A percentile compares a stretch with the other conserved stretches of the same genome.
phyloP scores from a whole-genome alignment of 2,797 vertebrate genomes.

The Enteromius paludinosus region DNA sequence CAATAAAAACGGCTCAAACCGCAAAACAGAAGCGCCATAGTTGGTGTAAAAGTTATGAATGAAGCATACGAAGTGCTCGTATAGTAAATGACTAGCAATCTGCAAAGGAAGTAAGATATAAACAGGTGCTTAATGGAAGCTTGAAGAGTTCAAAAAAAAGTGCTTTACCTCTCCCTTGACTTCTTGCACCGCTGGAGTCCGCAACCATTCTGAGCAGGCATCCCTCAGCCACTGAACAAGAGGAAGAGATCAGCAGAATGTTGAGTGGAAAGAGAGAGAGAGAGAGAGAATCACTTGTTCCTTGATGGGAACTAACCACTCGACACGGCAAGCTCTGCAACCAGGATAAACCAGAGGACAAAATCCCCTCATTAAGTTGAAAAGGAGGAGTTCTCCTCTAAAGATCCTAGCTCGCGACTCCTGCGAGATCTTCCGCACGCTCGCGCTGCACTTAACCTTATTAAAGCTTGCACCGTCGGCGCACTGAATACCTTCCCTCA shows the following conservation, averaged over 20 bases:
- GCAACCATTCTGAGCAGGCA: conserved; percentile 80
- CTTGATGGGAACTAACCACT: conserved; percentile 75
- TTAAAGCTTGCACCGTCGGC: conserved; percentile 71
- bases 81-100: not conserved
- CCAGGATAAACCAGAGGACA: conserved; percentile 20
- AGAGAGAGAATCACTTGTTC: conserved; percentile 74
- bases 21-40: conserved; percentile 5
- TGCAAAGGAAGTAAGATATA: not conserved
- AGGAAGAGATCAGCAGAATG: conserved; percentile 55
- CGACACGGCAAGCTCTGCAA: conserved; percentile 70
- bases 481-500: conserved; percentile 46
- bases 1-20: not conserved
- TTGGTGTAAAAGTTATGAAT: conserved; percentile 14
- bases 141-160: conserved; percentile 9
- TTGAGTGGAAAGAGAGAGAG: conserved; percentile 56
- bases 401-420: conserved; percentile 37
- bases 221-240: conserved; percentile 86
- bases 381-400: conserved; percentile 45
- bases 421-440: conserved; percentile 53
- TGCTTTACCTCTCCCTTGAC: conserved; percentile 89
- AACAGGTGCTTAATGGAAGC: conserved; percentile 7
- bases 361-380: conserved; percentile 58
- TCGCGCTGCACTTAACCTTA: conserved; percentile 74
- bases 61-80: not conserved
- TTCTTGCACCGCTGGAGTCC: conserved; percentile 81